A percentile compares a stretch with the other conserved stretches of the same genome.
Conservation (phyloP, 1,140 invertebrate species). For the Polyergus mexicanus region DNA sequence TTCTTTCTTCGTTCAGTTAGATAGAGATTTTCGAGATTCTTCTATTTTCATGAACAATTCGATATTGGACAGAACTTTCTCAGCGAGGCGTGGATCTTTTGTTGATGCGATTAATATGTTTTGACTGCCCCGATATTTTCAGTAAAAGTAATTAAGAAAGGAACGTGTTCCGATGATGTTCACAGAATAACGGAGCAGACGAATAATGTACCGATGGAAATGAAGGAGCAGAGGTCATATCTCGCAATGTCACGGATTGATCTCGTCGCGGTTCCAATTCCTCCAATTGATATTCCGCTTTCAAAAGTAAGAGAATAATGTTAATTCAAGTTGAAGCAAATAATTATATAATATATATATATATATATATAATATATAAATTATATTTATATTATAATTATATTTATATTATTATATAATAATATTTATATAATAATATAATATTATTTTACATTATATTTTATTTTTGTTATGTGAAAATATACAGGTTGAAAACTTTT, state of each 20-base stretch:
- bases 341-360: neutral
- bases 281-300: conserved; percentile 20
- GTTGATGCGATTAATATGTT: neutral
- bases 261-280: conserved; percentile 10
- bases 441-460: neutral
- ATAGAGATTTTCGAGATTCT: neutral
- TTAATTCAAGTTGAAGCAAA: neutral
- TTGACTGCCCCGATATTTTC: too few species aligned
- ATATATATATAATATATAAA: neutral
- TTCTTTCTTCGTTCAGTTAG: neutral
- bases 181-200: neutral
- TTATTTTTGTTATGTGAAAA: neutral
- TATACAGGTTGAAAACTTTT: conserved; percentile 33
- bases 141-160: neutral
- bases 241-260: conserved; percentile 21
- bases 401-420: too few species aligned
- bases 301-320: conserved; percentile 43
- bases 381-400: neutral
- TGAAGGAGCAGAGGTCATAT: conserved; percentile 8
- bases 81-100: neutral
- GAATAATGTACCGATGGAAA: conserved; percentile 8
- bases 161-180: neutral
- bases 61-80: too few species aligned
- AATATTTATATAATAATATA: conserved; percentile 1
- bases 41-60: neutral